phyloP scores from a whole-genome alignment of 1,140 invertebrate genomes.

The Pinna nobilis region DNA sequence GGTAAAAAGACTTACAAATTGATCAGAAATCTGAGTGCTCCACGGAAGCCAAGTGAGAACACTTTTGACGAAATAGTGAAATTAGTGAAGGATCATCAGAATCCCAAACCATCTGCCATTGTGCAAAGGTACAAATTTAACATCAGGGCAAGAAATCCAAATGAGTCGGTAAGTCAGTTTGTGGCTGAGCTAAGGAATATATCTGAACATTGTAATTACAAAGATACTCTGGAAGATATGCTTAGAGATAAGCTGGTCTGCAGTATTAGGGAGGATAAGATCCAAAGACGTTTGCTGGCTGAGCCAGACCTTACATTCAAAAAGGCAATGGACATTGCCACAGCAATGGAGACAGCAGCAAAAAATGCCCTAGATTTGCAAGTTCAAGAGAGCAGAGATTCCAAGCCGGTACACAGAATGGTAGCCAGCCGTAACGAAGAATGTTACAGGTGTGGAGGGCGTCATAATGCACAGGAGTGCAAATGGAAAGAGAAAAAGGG shows the following conservation, averaged over 20 bases:
- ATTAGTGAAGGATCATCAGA: conserved; percentile 36
- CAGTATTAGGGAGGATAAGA: conserved; percentile 37
- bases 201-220: conserved; percentile 43
- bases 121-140: conserved; percentile 46
- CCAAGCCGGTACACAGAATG: background rate
- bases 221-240: conserved; percentile 34
- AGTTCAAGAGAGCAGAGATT: background rate
- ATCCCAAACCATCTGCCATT: conserved; percentile 40
- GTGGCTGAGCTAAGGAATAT: conserved; percentile 36
- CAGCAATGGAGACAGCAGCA: conserved; percentile 39
- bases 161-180: conserved; percentile 29
- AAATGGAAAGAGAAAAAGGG: conserved; percentile 30
- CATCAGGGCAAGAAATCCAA: conserved; percentile 2
- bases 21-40: conserved; percentile 31
- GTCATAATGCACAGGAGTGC: conserved; percentile 19
- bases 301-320: conserved; percentile 39
- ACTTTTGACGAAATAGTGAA: conserved; percentile 28
- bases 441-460: conserved; percentile 15
- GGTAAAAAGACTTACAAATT: conserved; percentile 35
- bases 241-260: conserved; percentile 48
- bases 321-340: conserved; percentile 37
- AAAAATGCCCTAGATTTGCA: conserved; percentile 29
- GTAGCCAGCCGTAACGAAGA: background rate
- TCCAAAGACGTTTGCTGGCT: conserved; percentile 35
- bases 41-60: conserved; percentile 31